Evolutionary conservation across 37 sponge, comb jelly and placozoan species (phyloP).

Genomic region (Agelas oroides): DNA sequence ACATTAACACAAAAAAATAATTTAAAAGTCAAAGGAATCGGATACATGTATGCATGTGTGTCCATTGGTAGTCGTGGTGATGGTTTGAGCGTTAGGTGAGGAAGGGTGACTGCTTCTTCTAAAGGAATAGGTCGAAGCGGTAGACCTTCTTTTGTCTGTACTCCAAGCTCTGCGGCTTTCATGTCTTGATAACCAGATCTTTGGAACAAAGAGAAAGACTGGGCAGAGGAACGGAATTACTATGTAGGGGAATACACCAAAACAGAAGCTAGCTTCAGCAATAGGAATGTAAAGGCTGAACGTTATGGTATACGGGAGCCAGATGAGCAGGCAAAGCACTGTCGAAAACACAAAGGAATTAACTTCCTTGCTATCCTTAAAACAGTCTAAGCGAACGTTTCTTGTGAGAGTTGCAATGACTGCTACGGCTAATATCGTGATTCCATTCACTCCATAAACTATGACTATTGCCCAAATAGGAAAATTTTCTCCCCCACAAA

Average conservation of each 20-base stretch:
- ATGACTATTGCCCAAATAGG: conserved; percentile 1
- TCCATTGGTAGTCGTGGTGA: too few species aligned
- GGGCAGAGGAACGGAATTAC: conserved; percentile 1
- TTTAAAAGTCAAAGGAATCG: too few species aligned
- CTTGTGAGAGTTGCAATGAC: conserved; percentile 44
- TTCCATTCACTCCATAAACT: too few species aligned
- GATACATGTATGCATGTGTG: too few species aligned
- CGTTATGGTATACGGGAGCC: conserved; percentile 1
- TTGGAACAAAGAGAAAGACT: conserved; percentile 20
- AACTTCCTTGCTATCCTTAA: conserved; percentile 56
- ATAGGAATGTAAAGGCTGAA: not conserved
- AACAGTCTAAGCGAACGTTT: conserved; percentile 21
- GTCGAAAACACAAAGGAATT: conserved; percentile 21
- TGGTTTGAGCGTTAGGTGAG: too few species aligned
- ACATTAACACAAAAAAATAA: too few species aligned
- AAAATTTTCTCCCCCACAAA: not conserved
- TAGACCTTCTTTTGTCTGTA: too few species aligned
- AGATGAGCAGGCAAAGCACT: not conserved
- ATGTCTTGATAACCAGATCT: not conserved
- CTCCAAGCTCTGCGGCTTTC: too few species aligned
- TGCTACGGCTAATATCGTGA: not conserved
- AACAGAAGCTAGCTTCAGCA: too few species aligned
- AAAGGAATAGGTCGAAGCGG: too few species aligned
- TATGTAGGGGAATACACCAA: too few species aligned
- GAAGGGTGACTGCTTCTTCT: too few species aligned